phyloP scores from a whole-genome alignment of 1,140 invertebrate species.

The Argopecten irradians region DNA sequence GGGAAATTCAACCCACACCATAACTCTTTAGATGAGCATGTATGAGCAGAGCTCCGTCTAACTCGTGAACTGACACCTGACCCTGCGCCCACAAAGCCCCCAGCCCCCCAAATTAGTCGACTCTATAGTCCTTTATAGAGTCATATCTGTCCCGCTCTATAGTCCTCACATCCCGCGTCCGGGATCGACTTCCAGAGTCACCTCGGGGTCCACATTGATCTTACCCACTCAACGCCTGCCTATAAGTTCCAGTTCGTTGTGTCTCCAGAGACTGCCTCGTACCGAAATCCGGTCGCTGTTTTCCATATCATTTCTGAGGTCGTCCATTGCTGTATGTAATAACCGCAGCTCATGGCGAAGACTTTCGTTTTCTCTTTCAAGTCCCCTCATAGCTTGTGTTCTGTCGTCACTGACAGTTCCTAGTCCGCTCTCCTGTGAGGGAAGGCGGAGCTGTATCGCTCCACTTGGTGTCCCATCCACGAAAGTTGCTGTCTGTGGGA shows the following conservation, averaged over 20 bases:
- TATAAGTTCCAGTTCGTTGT: background rate
- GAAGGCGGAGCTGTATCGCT: background rate
- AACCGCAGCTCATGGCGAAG: background rate
- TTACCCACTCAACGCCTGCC: background rate
- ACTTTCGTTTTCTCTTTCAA: background rate
- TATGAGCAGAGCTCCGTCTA: too few relatives aligned
- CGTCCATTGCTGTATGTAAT: conserved; percentile 6
- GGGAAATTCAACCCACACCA: too few relatives aligned
- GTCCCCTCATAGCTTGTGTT: background rate
- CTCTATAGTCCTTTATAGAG: too few relatives aligned
- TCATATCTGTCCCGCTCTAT: too few relatives aligned
- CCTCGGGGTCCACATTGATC: too few relatives aligned
- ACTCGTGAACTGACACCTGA: too few relatives aligned
- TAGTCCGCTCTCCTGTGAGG: background rate
- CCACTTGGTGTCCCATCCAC: conserved; percentile 19
- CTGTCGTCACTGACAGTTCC: background rate
- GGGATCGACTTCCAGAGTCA: too few relatives aligned
- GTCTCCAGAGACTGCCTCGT: background rate
- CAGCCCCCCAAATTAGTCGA: too few relatives aligned
- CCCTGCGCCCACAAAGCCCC: too few relatives aligned
- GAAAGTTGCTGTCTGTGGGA: background rate
- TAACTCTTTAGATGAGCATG: too few relatives aligned
- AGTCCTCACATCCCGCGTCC: too few relatives aligned
- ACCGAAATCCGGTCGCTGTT: background rate
- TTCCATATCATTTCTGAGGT: background rate